Evolutionary conservation across 2,888 invertebrate genomes (phyloP).

Genomic region (Cyrtodaria siliqua): DNA sequence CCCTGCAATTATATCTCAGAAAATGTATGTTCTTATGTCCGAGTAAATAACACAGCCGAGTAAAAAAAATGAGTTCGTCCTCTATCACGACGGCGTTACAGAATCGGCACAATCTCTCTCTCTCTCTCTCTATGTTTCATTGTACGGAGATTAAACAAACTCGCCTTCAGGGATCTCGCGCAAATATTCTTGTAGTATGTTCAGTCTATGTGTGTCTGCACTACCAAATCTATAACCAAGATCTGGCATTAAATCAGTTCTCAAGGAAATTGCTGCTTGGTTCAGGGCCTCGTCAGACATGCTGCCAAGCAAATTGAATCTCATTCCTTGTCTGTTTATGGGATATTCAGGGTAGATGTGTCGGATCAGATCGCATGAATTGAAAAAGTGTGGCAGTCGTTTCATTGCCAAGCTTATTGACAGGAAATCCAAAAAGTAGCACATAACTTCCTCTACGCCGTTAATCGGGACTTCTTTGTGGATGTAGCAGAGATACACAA

Average conservation of each 20-base stretch:
- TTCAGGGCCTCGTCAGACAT: constrained; percentile 29
- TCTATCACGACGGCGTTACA: too few relatives aligned
- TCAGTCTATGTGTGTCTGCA: too few relatives aligned
- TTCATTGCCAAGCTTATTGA: constrained; percentile 15
- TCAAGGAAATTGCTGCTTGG: constrained; percentile 36
- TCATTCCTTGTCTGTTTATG: background rate
- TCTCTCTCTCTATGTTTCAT: too few relatives aligned
- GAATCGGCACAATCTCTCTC: too few relatives aligned
- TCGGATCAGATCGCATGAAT: constrained; percentile 33
- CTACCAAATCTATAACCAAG: too few relatives aligned
- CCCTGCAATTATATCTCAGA: too few relatives aligned
- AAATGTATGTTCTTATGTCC: too few relatives aligned
- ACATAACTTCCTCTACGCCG: constrained; percentile 20
- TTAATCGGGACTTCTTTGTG: constrained; percentile 7
- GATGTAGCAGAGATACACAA: constrained; percentile 23
- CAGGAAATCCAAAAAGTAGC: constrained; percentile 26
- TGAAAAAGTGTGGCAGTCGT: constrained; percentile 51
- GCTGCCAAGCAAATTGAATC: constrained; percentile 40
- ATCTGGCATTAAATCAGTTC: constrained; percentile 34
- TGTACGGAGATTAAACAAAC: too few relatives aligned
- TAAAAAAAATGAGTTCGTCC: too few relatives aligned
- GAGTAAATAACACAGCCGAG: too few relatives aligned
- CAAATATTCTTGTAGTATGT: too few relatives aligned
- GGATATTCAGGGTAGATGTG: constrained; percentile 31
- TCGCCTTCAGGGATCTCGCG: too few relatives aligned